Evolutionary conservation across 1,140 invertebrate species (phyloP).

Genomic region (Artemia franciscana): DNA sequence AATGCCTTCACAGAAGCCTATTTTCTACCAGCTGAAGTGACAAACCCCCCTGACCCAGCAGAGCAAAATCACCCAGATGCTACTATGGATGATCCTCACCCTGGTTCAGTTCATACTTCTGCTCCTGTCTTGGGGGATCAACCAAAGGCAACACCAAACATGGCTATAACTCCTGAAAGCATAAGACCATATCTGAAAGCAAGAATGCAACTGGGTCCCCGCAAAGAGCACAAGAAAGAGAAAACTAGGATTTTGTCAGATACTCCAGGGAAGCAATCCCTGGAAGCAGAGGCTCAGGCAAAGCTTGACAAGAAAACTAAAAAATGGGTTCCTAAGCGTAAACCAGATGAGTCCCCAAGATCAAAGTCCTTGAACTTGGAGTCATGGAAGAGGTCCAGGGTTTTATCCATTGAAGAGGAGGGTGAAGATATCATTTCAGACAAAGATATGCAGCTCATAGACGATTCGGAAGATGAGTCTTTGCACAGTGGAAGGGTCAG

Average conservation of each 20-base stretch:
- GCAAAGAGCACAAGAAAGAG: neutral
- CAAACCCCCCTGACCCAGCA: conserved; percentile 7
- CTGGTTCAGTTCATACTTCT: neutral
- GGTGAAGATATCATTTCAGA: no score
- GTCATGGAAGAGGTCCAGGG: neutral
- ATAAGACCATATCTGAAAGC: no score
- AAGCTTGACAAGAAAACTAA: neutral
- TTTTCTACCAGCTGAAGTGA: conserved; percentile 9
- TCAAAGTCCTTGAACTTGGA: neutral
- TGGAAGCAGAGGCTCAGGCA: neutral
- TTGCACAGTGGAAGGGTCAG: no score
- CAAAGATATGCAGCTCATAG: no score
- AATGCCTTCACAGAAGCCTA: conserved; percentile 10
- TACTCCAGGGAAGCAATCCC: neutral
- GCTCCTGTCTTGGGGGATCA: neutral
- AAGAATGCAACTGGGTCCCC: no score
- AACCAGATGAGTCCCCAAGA: neutral
- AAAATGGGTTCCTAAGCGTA: neutral
- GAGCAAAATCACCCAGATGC: neutral
- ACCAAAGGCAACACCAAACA: no score
- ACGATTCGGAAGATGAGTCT: no score
- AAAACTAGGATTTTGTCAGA: neutral
- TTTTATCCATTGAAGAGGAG: no score
- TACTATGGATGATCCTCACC: neutral
- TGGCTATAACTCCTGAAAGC: no score